Percentiles rank a stretch among this genome's conserved stretches.
Evolutionary conservation across 2,797 vertebrate genomes (phyloP).

Genomic region (Austrolebias charrua): DNA sequence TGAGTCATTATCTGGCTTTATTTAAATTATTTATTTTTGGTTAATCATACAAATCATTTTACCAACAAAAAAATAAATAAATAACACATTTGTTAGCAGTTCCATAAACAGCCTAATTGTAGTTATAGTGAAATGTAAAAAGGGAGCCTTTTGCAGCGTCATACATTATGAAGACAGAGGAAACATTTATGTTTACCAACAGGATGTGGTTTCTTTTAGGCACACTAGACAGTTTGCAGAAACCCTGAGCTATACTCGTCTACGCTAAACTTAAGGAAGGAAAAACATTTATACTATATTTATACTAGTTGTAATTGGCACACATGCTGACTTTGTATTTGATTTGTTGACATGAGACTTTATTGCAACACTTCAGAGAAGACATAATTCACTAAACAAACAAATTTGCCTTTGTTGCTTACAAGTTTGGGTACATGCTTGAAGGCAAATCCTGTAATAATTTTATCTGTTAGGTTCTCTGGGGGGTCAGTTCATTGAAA

Average conservation of each 20-base stretch:
- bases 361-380: too few relatives aligned
- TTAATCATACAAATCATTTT: neutral
- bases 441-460: neutral
- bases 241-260: neutral
- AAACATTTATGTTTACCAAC: constrained; percentile 23
- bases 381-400: neutral
- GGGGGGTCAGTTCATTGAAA: too few relatives aligned
- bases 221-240: constrained; percentile 8
- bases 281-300: too few relatives aligned
- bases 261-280: too few relatives aligned
- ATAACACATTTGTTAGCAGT: neutral
- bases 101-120: constrained; percentile 17
- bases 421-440: neutral
- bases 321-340: too few relatives aligned
- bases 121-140: constrained; percentile 42
- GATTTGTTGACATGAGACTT: too few relatives aligned
- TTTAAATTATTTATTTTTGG: neutral
- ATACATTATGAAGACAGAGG: constrained; percentile 44
- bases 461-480: neutral
- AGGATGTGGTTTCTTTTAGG: constrained; percentile 24
- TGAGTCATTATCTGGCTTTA: constrained; percentile 12
- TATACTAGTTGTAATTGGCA: too few relatives aligned
- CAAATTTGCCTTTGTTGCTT: neutral
- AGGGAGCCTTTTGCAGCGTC: constrained; percentile 39
- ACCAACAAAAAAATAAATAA: too few relatives aligned